A percentile compares a stretch with the other conserved stretches of the same genome.
Evolutionary conservation across 2,797 vertebrate genomes (phyloP).

Genomic region (Pipistrellus pygmaeus): DNA sequence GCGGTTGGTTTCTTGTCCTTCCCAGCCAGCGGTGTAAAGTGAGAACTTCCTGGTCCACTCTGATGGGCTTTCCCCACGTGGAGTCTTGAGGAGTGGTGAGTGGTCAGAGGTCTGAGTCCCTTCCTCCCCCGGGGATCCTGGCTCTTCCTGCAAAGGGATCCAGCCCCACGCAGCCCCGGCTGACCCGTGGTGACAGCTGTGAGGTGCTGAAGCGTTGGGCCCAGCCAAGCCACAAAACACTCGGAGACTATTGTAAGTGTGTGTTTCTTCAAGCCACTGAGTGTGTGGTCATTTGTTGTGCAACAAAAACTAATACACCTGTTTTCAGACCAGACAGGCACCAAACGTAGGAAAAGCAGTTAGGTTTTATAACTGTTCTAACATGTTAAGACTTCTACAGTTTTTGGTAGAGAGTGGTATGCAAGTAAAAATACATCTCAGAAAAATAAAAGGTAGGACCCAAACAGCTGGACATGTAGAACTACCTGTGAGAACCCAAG

Average conservation of each 20-base stretch:
- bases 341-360: no score
- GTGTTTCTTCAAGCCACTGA: not conserved
- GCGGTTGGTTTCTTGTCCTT: not conserved
- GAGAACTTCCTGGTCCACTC: not conserved
- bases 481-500: not conserved
- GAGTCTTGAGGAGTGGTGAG: rapidly evolving
- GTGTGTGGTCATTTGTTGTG: no score
- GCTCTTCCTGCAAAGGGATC: not conserved
- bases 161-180: not conserved
- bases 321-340: not conserved
- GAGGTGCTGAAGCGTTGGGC: not conserved
- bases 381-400: not conserved
- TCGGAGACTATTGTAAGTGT: rapidly evolving
- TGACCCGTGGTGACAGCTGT: no score
- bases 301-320: not conserved
- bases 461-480: not conserved
- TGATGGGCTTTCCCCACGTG: not conserved
- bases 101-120: not conserved
- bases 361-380: not conserved
- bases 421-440: not conserved
- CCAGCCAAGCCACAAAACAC: not conserved
- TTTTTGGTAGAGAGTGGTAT: not conserved
- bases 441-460: not conserved
- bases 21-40: not conserved
- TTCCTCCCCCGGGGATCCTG: not conserved